Percentiles rank a stretch among this genome's conserved stretches.
Evolutionary conservation across 2,888 invertebrate genomes (phyloP).

Genomic region (Cephus pygmeus): DNA sequence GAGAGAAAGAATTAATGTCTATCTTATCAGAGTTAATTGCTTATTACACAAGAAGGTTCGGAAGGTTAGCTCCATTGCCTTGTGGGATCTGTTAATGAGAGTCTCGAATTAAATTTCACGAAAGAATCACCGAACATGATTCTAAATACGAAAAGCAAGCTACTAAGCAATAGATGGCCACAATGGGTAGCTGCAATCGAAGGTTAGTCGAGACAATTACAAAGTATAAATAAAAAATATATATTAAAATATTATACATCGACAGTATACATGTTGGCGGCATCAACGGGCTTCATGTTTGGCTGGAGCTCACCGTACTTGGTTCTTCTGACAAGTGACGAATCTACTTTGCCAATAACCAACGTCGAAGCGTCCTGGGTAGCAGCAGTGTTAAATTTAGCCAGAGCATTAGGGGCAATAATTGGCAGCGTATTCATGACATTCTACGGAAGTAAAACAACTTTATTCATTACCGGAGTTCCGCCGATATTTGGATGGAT

Average conservation of each 20-base stretch:
- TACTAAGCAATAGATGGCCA: slow-evolving; percentile 23
- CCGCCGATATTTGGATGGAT: slow-evolving; percentile 9
- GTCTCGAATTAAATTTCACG: neutral
- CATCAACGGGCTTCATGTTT: slow-evolving; percentile 40
- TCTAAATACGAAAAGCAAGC: neutral
- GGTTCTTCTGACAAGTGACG: slow-evolving; percentile 34
- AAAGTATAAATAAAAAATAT: neutral
- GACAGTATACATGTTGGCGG: slow-evolving; percentile 42
- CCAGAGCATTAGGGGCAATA: slow-evolving; percentile 9
- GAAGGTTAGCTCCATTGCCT: neutral
- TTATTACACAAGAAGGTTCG: neutral
- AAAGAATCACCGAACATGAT: slow-evolving; percentile 5
- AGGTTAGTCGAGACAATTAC: slow-evolving; percentile 20
- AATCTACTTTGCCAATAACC: slow-evolving; percentile 21
- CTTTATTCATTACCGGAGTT: neutral
- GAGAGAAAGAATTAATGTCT: neutral
- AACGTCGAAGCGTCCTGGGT: slow-evolving; percentile 15
- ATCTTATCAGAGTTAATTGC: neutral
- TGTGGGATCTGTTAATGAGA: too few relatives aligned
- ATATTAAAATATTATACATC: neutral
- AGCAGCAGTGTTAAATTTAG: slow-evolving; percentile 12
- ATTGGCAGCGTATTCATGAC: slow-evolving; percentile 5
- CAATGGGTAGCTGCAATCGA: slow-evolving; percentile 38
- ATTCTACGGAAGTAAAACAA: slow-evolving; percentile 11
- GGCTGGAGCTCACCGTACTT: slow-evolving; percentile 57